phyloP scores from a whole-genome alignment of 2,113 vertebrate species.

The Chaetodon trifascialis region DNA sequence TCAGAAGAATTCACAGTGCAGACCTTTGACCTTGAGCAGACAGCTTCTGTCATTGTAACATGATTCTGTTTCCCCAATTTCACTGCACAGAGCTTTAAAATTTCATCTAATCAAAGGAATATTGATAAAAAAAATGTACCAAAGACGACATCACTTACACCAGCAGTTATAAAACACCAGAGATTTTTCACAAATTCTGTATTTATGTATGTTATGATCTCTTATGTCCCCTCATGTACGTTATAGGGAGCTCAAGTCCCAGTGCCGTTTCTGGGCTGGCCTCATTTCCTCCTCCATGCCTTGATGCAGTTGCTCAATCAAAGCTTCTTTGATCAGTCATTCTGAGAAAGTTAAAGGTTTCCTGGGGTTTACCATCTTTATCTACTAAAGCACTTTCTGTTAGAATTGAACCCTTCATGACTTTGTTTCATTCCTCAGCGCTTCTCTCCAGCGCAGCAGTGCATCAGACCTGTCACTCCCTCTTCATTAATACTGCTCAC shows the following conservation, averaged over 20 bases:
- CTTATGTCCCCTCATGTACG: background rate
- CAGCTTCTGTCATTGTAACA: background rate
- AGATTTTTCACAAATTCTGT: background rate
- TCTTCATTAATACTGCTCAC: background rate
- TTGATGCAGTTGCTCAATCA: background rate
- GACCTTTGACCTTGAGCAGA: constrained; percentile 1
- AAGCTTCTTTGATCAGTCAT: background rate
- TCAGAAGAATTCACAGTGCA: constrained; percentile 11
- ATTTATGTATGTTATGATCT: background rate
- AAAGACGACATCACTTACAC: background rate
- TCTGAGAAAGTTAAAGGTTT: background rate
- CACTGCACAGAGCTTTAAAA: background rate
- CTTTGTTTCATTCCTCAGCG: no score
- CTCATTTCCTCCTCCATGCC: background rate
- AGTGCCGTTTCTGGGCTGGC: background rate
- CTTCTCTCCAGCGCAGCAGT: background rate
- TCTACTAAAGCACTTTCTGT: background rate
- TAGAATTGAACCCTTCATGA: background rate
- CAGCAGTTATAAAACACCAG: background rate
- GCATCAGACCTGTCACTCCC: background rate
- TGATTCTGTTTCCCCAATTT: background rate
- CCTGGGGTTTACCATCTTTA: background rate
- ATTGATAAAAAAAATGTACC: background rate
- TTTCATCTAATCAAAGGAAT: background rate
- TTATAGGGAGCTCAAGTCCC: background rate